Evolutionary conservation across 2,113 vertebrate species (phyloP), one percentile per base, ranked within the genome.

Genomic region (Castor canadensis): DNA sequence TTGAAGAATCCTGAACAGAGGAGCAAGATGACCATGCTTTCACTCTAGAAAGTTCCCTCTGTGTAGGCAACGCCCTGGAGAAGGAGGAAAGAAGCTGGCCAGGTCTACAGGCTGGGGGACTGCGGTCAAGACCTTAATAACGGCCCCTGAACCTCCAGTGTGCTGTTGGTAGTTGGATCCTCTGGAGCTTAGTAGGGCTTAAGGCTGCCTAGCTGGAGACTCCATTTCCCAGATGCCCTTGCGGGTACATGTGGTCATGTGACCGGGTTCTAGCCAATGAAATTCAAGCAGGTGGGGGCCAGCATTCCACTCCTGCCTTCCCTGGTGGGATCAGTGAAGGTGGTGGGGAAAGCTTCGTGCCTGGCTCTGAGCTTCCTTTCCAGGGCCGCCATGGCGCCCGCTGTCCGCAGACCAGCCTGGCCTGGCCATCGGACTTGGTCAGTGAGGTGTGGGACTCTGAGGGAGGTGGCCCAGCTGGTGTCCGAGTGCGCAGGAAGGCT

Each of bases 161-260:
- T 43, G 52, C n/a, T 81, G 67, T 45, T 38, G 58, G 43, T 64
- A 15, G 52, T 19, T 52, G 60, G 72, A 35, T 71, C 22, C 38
- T 32, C 38, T 81, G 43, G 84, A 60, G 12, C 6, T 67, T 28
- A 73, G 2, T 3, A 80, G 38, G 88, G 32, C n/a, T 9, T 8
- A 77, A 26, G 35, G 9, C 54, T 45, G 19, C 20, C 16, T 43
- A 49, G 19, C 5, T 47, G 52, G 28, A 83, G 54, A 79, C 90
- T 93, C 24, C 79, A 64, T 56, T 95, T 85, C 91, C 91, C 85
- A 89, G 62, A 40, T 60, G 32, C 3, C 60, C 22, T 85, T 72
- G 79, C 54, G 38, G n/a, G 13, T 45, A 26, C 2, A 0, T 32
- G n/a, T 54, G 49, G 38, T 20, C 77, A 60, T 11, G 45, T 69